Evolutionary conservation across 2,888 invertebrate genomes (phyloP).

Genomic region (Hemicrepidius hirtus): DNA sequence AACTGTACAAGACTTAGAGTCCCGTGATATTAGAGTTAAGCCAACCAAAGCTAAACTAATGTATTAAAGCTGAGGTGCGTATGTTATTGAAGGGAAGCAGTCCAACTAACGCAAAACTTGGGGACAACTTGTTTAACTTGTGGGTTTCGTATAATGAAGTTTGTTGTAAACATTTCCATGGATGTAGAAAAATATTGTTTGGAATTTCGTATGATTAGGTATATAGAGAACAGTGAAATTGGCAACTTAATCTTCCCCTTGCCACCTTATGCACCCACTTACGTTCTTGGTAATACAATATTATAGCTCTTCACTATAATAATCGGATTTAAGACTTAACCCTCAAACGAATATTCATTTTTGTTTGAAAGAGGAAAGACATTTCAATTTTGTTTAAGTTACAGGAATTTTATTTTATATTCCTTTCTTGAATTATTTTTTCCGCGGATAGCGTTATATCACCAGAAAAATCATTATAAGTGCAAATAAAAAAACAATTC

Average conservation of each 20-base stretch:
- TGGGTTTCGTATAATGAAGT: neutral
- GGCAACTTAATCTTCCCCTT: neutral
- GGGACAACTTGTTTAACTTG: neutral
- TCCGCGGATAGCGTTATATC: too few species aligned
- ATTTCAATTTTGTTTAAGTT: too few species aligned
- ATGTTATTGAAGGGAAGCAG: conserved; percentile 31
- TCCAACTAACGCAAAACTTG: conserved; percentile 1
- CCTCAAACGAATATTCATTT: neutral
- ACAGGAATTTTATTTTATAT: too few species aligned
- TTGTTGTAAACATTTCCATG: neutral
- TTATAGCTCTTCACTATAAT: conserved; percentile 5
- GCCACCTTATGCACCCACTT: conserved; percentile 1
- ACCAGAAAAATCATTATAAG: too few species aligned
- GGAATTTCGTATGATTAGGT: too few species aligned
- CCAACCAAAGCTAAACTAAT: conserved; percentile 32
- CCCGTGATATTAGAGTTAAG: conserved; percentile 25
- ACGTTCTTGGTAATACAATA: conserved; percentile 2
- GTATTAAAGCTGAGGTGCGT: conserved; percentile 31
- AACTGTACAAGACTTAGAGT: conserved; percentile 24
- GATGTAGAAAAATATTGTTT: too few species aligned
- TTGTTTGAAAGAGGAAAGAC: neutral
- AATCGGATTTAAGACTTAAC: conserved; percentile 5
- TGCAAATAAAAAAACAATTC: too few species aligned
- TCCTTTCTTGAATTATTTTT: too few species aligned
- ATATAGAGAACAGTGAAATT: neutral